Evolutionary conservation across 2,888 invertebrate species (phyloP), one percentile per base, ranked within the genome.

Genomic region (Coremacera marginata): DNA sequence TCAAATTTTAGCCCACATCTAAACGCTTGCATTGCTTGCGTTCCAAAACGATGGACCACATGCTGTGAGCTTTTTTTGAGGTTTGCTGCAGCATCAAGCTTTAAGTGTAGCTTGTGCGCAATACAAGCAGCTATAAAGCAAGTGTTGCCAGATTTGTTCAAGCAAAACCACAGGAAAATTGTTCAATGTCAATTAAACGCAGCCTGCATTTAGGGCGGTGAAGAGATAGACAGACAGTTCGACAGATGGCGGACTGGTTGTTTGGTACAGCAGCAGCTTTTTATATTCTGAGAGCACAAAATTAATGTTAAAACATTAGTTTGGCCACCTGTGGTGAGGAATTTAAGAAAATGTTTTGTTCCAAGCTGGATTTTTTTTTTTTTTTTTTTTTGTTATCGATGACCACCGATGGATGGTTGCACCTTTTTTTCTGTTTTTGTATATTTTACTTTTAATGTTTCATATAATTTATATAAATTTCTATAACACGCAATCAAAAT

Each of bases 111-210:
- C 14, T 60, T 60, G 27, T 60, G 25, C 25, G 11, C 57, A 52
- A 67, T n/a, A 75, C 68, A 49, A 44, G 16, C 37, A 68, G 49
- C 37, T 57, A 34, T 34, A 51, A 27, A 52, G 70, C 70, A 52
- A 72, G 72, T 62, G 72, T 62, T 37, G 62, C 62, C 78, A 82
- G 75, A 83, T 76, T 68, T 79, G 75, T 81, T 77, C 81, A 79
- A 78, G 70, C 55, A 68, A 73, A 55, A 44, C 67, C 70, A 70
- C 80, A 84, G 81, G 81, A 82, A 83, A 83, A 85, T 81, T 81
- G 79, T 83, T 86, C 84, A 86, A 84, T 86, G 84, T 82, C 82
- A 85, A 85, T 85, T 86, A 86, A 84, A 84, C 49, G 75, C 65
- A 55, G 76, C 68, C 70, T 74, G 70, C 76, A 76, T 49, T 74